Base-by-base conservation (phyloP, 1,140 invertebrate species). In the Nebria ingens region DNA sequence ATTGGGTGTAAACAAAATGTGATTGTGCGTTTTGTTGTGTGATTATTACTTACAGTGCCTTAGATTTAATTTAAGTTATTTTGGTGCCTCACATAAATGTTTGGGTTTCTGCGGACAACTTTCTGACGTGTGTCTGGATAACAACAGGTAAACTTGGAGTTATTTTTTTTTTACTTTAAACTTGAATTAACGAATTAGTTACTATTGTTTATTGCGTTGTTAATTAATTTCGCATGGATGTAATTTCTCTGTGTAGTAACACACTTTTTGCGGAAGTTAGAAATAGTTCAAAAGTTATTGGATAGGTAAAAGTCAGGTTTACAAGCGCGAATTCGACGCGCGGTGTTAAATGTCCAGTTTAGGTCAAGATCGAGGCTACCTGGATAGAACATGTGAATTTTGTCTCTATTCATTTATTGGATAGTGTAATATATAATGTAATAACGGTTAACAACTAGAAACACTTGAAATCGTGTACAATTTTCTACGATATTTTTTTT, bases 251-350 rank as follows among this genome's bases (percentile, higher is more conserved):
- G 17, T 11, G 6, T 17, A 17, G 3, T 45, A 45, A 45, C 40
- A 45, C 17, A 45, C 40, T 45, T 45, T 45, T 45, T 45, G 40
- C 40, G 40, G 40, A 45, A 45, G 40, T 45, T 45, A 17, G 40
- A 45, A 45, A 45, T 45, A 45, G 40, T 45, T 45, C 40, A 45
- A 45, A 45, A 45, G 40, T 45, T 45, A 45, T 45, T 45, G 40
- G 6, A 45, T 17, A 45, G 40, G 40, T 45, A 45, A 45, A 45
- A 45, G 40, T 45, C 40, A 45, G 40, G 40, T 45, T 45, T 45
- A 45, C 40, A 45, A 45, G 40, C 40, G 40, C 40, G 15, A 45
- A 45, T 45, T 45, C 40, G 40, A 45, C 40, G 17, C 40, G 40
- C 40, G 40, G 25, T 45, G 40, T 45, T 45, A 45, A 45, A 45